A percentile compares a stretch with the other conserved stretches of the same genome.
Conservation (phyloP, 2,113 vertebrate species). For the Bungarus multicinctus region DNA sequence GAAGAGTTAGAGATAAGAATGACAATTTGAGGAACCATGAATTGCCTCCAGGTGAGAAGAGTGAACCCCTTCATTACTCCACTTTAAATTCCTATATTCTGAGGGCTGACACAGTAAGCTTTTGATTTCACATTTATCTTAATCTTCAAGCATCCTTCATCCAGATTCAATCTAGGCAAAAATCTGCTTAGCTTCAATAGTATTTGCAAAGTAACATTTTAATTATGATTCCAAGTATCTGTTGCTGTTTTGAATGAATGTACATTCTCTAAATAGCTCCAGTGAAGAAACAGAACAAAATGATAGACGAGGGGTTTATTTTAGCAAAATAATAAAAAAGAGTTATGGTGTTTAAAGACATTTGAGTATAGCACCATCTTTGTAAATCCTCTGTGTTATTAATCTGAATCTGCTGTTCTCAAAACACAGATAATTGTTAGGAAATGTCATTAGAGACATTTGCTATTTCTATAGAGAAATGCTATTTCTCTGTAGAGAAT, state of each 20-base stretch:
- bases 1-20: background rate
- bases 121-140: background rate
- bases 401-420: background rate
- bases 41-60: background rate
- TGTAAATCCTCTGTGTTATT: background rate
- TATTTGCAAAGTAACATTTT: background rate
- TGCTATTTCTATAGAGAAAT: background rate
- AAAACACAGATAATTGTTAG: background rate
- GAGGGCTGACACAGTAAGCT: background rate
- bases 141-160: background rate
- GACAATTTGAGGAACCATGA: background rate
- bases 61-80: background rate
- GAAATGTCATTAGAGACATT: background rate
- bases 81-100: background rate
- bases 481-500: background rate
- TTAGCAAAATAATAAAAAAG: background rate
- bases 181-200: background rate
- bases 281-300: background rate
- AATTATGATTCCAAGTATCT: background rate
- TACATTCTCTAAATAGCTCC: background rate
- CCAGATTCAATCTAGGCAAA: no score
- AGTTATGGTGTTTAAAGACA: background rate
- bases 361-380: background rate
- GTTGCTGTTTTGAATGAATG: background rate
- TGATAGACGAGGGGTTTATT: background rate